These are phyloP conservation scores for Gymnogyps californianus DNA, from an alignment of 2,113 vertebrate species.

Conservation along the genomic window DNA sequence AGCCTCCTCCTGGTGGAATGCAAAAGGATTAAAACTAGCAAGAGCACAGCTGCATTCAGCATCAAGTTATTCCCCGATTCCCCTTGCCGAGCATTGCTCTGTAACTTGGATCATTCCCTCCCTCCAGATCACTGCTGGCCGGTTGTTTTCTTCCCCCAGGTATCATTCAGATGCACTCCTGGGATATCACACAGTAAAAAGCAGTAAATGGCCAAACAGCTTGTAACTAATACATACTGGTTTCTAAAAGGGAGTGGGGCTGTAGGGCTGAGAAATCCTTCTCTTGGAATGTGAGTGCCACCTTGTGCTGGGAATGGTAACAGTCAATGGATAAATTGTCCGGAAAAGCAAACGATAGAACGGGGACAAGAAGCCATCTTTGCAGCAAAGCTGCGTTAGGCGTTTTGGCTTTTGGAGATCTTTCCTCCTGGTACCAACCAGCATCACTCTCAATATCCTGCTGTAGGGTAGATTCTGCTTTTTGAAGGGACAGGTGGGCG, in stretches of 20 bases:
- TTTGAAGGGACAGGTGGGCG: neutral
- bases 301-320: neutral
- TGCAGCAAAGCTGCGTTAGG: neutral
- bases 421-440: neutral
- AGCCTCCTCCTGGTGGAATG: neutral
- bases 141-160: neutral
- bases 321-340: neutral
- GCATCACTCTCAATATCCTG: neutral
- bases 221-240: rapidly evolving
- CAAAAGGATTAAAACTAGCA: neutral
- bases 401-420: neutral
- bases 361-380: neutral
- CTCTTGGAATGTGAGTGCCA: neutral
- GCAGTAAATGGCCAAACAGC: neutral
- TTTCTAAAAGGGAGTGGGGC: neutral
- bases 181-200: neutral
- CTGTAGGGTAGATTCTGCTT: neutral
- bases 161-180: neutral
- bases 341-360: neutral
- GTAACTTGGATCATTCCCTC: neutral
- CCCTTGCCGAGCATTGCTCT: neutral
- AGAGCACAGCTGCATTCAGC: neutral
- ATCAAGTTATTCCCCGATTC: neutral
- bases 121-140: neutral
- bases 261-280: neutral